Evolutionary conservation across 2,113 vertebrate genomes (phyloP).

Genomic region (Neomonachus schauinslandi): DNA sequence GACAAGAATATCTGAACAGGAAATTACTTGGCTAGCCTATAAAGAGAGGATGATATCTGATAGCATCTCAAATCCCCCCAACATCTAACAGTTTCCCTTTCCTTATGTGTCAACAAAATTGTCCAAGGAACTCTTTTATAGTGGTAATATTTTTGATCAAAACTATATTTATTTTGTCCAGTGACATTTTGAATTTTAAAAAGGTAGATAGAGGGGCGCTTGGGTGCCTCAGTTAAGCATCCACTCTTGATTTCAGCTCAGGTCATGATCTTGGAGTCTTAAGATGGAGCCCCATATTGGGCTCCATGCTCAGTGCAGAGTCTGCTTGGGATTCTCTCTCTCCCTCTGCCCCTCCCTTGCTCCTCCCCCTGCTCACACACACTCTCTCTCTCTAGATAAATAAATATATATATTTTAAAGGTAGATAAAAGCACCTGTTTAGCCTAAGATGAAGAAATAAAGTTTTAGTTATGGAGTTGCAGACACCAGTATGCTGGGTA

Average conservation of each 20-base stretch:
- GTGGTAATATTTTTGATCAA: not conserved
- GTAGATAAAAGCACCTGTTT: not conserved
- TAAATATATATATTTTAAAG: not conserved
- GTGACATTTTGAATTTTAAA: not conserved
- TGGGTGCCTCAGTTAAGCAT: not conserved
- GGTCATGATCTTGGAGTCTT: not conserved
- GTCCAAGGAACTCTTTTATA: not conserved
- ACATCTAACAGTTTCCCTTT: not conserved
- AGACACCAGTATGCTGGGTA: not conserved
- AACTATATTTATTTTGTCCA: not conserved
- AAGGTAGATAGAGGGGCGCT: not conserved
- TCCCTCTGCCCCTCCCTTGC: not conserved
- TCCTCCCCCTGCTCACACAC: not conserved
- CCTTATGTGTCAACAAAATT: not conserved
- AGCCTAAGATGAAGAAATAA: not conserved
- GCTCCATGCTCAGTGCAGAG: not conserved
- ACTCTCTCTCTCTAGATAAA: not conserved
- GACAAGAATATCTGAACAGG: not conserved
- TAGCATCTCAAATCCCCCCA: not conserved
- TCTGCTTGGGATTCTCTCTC: not conserved
- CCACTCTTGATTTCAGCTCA: not conserved
- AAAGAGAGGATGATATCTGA: no score
- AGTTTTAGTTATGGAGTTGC: not conserved
- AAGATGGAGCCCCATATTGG: not conserved
- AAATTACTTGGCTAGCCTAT: not conserved